phyloP scores from a whole-genome alignment of 2,797 vertebrate genomes.

The Buceros bicornis region DNA sequence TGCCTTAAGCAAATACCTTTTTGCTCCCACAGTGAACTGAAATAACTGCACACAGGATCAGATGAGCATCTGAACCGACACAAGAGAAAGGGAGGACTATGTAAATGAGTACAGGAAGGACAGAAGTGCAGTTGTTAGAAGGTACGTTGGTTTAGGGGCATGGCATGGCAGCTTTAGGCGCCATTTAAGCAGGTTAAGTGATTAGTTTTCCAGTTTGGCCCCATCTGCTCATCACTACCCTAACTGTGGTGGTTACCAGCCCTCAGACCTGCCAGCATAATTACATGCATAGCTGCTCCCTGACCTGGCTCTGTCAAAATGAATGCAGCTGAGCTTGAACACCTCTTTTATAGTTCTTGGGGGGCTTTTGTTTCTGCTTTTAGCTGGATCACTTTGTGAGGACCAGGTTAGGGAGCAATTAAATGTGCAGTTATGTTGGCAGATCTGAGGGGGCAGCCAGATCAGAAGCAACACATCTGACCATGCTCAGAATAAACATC shows the following conservation, averaged over 20 bases:
- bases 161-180: background rate
- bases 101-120: background rate
- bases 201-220: constrained; percentile 19
- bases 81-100: background rate
- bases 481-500: constrained; percentile 67
- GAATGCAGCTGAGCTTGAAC: constrained; percentile 70
- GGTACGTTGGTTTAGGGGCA: background rate
- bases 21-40: background rate
- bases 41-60: background rate
- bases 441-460: constrained; percentile 69
- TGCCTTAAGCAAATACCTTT: background rate
- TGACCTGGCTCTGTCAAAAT: constrained; percentile 70
- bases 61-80: constrained; percentile 3
- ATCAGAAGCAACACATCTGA: constrained; percentile 66
- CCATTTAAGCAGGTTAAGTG: constrained; percentile 46
- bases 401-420: constrained; percentile 68
- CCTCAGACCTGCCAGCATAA: constrained; percentile 39
- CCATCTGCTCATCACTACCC: constrained; percentile 60
- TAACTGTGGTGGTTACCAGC: constrained; percentile 8
- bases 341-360: constrained; percentile 74
- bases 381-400: constrained; percentile 62
- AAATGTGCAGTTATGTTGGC: constrained; percentile 53
- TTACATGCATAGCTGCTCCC: constrained; percentile 55
- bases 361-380: constrained; percentile 68
- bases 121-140: background rate